Evolutionary conservation across 2,797 vertebrate species (phyloP).

Genomic region (Microcaecilia unicolor): DNA sequence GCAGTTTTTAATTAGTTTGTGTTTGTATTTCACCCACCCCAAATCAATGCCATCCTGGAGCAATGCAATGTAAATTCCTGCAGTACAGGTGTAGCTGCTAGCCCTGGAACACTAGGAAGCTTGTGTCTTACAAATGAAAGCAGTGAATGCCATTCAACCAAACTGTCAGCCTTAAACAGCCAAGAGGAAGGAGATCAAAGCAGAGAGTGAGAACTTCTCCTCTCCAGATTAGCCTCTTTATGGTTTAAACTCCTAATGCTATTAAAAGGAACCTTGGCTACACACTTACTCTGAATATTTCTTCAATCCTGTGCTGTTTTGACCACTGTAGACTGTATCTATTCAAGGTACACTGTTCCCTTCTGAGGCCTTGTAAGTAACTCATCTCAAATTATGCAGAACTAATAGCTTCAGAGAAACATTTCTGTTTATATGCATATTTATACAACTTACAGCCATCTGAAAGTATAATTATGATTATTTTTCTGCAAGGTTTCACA

Average conservation of each 20-base stretch:
- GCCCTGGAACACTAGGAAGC: conserved; percentile 51
- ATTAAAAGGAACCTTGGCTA: conserved; percentile 50
- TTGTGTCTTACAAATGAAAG: conserved; percentile 64
- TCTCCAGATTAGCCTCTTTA: conserved; percentile 53
- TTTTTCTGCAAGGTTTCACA: too few relatives aligned
- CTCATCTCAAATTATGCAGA: conserved; percentile 35
- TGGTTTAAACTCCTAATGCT: conserved; percentile 50
- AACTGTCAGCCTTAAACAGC: conserved; percentile 61
- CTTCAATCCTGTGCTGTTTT: conserved; percentile 26
- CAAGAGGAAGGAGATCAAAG: conserved; percentile 66
- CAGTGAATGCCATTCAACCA: conserved; percentile 53
- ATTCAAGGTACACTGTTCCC: conserved; percentile 34
- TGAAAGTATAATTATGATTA: too few relatives aligned
- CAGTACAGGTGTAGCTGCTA: conserved; percentile 70
- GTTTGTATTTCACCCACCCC: conserved; percentile 56
- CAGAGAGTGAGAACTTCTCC: conserved; percentile 50
- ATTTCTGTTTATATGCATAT: conserved; percentile 34
- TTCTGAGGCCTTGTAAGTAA: conserved; percentile 36
- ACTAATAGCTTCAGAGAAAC: conserved; percentile 40
- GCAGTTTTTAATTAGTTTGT: conserved; percentile 68
- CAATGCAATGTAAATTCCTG: conserved; percentile 60
- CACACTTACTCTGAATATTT: conserved; percentile 42
- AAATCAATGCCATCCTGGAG: conserved; percentile 62
- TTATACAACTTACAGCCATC: conserved; percentile 31
- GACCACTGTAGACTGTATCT: conserved; percentile 24